Evolutionary conservation across 2,888 invertebrate species (phyloP).

Genomic region (Asteroscopus sphinx): DNA sequence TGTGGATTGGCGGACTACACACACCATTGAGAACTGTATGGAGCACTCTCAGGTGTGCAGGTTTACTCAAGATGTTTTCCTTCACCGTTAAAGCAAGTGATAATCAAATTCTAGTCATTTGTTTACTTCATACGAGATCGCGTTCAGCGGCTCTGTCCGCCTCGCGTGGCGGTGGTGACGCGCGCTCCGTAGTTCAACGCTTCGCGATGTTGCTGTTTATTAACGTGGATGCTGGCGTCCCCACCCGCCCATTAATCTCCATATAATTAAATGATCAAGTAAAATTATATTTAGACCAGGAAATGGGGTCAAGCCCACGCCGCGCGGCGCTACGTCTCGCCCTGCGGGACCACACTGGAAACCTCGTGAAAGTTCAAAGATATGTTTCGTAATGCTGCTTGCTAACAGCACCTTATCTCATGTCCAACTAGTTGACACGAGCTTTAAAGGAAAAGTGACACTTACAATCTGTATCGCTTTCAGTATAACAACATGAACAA

Average conservation of each 20-base stretch:
- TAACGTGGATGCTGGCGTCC: conserved; percentile 84
- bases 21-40: too few relatives aligned
- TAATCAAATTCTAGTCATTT: conserved; percentile 4
- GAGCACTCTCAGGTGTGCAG: too few relatives aligned
- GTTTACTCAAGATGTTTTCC: too few relatives aligned
- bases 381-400: conserved; percentile 40
- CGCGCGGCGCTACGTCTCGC: conserved; percentile 69
- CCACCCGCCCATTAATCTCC: conserved; percentile 85
- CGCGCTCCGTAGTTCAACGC: conserved; percentile 8
- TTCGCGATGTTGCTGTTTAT: conserved; percentile 67
- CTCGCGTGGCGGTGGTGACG: conserved; percentile 9
- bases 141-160: neutral
- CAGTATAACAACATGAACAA: conserved; percentile 21
- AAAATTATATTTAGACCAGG: conserved; percentile 88
- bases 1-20: too few relatives aligned
- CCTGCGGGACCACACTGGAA: conserved; percentile 68
- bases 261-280: conserved; percentile 90
- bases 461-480: conserved; percentile 37
- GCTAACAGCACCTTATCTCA: conserved; percentile 40
- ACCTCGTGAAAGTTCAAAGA: conserved; percentile 66
- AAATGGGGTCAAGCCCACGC: conserved; percentile 84
- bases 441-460: conserved; percentile 48
- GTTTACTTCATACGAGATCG: conserved; percentile 14
- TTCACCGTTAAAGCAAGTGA: too few relatives aligned
- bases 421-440: conserved; percentile 39